Base-by-base conservation (phyloP, 2,797 vertebrate genomes). In the Dermochelys coriacea region DNA sequence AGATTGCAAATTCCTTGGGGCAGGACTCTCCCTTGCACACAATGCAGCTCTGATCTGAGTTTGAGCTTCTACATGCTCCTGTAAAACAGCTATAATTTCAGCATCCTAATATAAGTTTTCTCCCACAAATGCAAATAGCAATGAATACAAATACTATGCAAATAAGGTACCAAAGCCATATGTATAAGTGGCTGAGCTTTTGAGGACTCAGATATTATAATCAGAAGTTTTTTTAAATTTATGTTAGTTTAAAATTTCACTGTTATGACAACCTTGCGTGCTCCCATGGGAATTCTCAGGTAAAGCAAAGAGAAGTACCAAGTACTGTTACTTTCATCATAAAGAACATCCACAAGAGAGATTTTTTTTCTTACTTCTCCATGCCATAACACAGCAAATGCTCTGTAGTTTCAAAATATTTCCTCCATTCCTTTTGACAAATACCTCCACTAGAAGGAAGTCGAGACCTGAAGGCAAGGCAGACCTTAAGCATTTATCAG, bases 121-220 rank as follows among this genome's bases (percentile, higher is more conserved):
- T 74, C 87, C 88, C 91, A 88, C 15, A 0, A 93, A 96, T 93
- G 94, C 95, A 94, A 95, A 88, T 91, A 95, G 87, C 95, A 96
- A 96, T 94, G 95, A 95, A 96, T 92, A 96, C 91, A 96, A 96
- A 95, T 97, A 41, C 95, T 79, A 94, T 94, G 96, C 95, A 97
- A 97, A 97, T 97, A 64, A 90, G 95, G 68, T 41, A 25, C 6
- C 68, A 41, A 45, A 12, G 0, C 94, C 95, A 94, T 64, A 91
- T 94, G 93, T 93, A 90, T 95, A 93, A 95, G 95, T 80, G 84
- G 87, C 75, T 95, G 94, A 97, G 94, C 96, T 96, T 96, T 94
- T 93, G 93, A 97, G 93, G 85, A 91, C 82, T 96, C 90, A 91
- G 91, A 93, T 94, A 96, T 96, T 93, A 89, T n/a, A 93, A 90